phyloP scores from a whole-genome alignment of 2,113 vertebrate genomes.

The Globicephala melas region DNA sequence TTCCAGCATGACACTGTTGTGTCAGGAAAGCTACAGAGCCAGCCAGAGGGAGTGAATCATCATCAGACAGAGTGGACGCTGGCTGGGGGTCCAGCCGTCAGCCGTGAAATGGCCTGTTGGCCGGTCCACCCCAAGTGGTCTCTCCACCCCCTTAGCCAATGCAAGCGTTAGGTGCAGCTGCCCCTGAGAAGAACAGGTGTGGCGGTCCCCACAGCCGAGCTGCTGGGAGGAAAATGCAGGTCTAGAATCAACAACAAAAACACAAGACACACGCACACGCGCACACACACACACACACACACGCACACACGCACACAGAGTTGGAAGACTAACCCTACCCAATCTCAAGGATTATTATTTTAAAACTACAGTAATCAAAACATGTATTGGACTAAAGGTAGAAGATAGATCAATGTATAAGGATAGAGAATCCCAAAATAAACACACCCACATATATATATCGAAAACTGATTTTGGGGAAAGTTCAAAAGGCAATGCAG shows the following conservation, averaged over 20 bases:
- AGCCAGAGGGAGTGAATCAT: accelerated
- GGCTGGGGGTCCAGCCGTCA: accelerated
- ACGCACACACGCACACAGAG: too few relatives aligned
- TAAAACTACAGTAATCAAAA: not conserved
- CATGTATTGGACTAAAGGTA: too few relatives aligned
- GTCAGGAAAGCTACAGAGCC: not conserved
- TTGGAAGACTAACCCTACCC: not conserved
- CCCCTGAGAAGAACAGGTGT: too few relatives aligned
- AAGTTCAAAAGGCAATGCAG: not conserved
- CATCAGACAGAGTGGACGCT: accelerated
- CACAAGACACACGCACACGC: not conserved
- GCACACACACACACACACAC: accelerated
- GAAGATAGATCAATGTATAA: not conserved
- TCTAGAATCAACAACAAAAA: too few relatives aligned
- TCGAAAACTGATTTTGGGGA: not conserved
- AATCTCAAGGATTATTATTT: not conserved
- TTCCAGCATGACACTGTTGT: accelerated
- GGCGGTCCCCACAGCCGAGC: accelerated
- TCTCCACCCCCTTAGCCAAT: accelerated
- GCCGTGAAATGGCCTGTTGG: accelerated
- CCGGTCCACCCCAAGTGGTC: accelerated
- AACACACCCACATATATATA: too few relatives aligned
- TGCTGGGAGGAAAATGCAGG: not conserved
- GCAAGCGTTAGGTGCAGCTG: not conserved
- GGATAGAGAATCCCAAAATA: not conserved